Percentiles rank a stretch among this genome's conserved stretches.
These are phyloP conservation scores for Ciconia maguari DNA, from an alignment of 2,113 vertebrate genomes.

Conservation along the genomic window DNA sequence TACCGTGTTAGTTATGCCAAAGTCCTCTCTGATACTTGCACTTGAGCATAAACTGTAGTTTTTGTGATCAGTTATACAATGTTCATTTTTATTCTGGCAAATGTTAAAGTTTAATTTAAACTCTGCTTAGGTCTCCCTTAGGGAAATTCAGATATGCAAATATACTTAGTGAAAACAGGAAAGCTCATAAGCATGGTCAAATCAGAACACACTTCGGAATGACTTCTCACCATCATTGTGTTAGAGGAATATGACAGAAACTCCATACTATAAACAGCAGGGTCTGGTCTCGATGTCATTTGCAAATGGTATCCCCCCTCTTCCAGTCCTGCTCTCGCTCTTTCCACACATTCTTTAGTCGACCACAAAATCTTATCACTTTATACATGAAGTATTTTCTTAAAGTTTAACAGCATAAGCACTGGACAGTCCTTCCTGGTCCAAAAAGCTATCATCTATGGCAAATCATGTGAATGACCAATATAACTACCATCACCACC, in stretches of 20 bases:
- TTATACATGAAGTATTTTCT: neutral
- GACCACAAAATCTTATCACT: neutral
- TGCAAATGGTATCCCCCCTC: neutral
- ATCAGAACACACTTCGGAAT: neutral
- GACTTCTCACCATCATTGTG: neutral
- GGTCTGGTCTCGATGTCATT: neutral
- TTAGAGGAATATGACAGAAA: neutral
- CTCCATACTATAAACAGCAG: neutral
- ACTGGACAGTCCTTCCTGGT: neutral
- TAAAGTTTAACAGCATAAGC: neutral
- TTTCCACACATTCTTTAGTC: neutral
- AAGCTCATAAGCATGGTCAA: neutral
- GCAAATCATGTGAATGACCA: neutral
- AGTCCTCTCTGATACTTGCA: neutral
- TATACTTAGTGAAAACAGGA: neutral
- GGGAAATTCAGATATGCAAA: neutral
- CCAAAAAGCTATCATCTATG: neutral
- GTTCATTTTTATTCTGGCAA: neutral
- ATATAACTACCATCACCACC: neutral
- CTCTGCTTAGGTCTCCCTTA: neutral
- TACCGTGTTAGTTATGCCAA: neutral
- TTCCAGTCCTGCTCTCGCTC: neutral
- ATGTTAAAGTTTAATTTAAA: neutral
- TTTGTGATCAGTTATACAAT: neutral
- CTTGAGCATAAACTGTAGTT: neutral